phyloP scores from a whole-genome alignment of 2,797 vertebrate genomes.

The Acomys russatus region DNA sequence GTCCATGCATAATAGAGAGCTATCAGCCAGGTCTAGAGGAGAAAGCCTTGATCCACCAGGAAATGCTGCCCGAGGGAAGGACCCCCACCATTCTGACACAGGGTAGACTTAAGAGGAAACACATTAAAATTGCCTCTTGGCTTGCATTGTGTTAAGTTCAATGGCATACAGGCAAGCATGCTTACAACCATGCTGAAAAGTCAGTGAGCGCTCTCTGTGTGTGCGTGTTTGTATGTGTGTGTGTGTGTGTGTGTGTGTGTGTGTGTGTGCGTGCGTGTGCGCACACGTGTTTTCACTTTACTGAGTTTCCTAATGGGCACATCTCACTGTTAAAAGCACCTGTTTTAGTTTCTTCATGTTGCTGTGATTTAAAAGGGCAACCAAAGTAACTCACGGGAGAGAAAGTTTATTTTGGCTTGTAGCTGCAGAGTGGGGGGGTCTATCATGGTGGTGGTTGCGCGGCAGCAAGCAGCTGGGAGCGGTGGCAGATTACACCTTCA shows the following conservation, averaged over 20 bases:
- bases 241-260: no score
- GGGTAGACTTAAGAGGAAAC: background rate
- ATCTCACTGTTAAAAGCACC: background rate
- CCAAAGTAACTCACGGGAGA: background rate
- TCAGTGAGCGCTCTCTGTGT: no score
- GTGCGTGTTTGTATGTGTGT: no score
- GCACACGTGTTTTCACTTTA: background rate
- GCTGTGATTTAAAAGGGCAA: background rate
- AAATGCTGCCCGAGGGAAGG: no score
- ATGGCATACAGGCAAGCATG: background rate
- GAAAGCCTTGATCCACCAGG: background rate
- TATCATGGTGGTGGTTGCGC: no score
- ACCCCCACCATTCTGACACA: background rate
- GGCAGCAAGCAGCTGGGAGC: no score
- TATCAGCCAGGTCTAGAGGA: accelerated
- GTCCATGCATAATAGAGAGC: background rate
- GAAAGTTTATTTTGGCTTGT: background rate
- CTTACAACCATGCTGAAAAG: background rate
- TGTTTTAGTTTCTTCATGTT: background rate
- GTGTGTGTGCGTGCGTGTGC: no score
- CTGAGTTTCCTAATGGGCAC: background rate
- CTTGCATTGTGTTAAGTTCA: background rate
- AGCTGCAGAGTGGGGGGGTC: background rate
- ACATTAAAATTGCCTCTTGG: background rate
- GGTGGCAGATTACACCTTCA: background rate